These are phyloP conservation scores for Zosterops lateralis DNA, from an alignment of 2,113 vertebrate species.

Conservation along the genomic window DNA sequence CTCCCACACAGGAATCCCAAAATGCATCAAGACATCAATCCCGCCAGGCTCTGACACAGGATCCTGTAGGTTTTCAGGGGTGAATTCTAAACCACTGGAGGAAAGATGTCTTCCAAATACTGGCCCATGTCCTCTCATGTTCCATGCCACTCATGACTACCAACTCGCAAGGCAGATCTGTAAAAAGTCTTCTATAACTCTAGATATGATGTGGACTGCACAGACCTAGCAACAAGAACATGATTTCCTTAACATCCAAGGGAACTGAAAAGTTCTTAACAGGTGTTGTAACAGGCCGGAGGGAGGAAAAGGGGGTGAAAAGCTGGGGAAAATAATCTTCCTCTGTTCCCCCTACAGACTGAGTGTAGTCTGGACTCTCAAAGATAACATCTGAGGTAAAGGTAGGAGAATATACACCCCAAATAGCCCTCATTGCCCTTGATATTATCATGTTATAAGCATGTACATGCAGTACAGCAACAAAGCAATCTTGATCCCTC, in stretches of 20 bases:
- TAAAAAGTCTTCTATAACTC: neutral
- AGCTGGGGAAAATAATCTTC: neutral
- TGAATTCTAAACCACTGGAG: neutral
- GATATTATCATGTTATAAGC: neutral
- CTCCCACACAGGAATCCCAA: neutral
- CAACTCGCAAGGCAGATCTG: neutral
- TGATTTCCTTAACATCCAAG: neutral
- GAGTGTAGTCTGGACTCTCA: fast-evolving
- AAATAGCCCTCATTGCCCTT: neutral
- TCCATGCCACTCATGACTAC: neutral
- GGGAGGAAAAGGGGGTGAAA: neutral
- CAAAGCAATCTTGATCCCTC: neutral
- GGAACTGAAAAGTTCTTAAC: neutral
- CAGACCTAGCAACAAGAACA: neutral
- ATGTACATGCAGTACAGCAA: neutral
- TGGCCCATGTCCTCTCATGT: neutral
- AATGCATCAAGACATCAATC: fast-evolving
- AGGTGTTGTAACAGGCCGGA: neutral
- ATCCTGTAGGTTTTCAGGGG: neutral
- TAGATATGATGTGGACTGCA: neutral
- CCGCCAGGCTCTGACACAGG: neutral
- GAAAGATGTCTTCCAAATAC: neutral
- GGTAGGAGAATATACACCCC: neutral
- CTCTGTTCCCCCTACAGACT: neutral
- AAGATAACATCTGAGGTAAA: neutral